Evolutionary conservation across 2,888 invertebrate species (phyloP).

Genomic region (Synanthedon tipuliformis): DNA sequence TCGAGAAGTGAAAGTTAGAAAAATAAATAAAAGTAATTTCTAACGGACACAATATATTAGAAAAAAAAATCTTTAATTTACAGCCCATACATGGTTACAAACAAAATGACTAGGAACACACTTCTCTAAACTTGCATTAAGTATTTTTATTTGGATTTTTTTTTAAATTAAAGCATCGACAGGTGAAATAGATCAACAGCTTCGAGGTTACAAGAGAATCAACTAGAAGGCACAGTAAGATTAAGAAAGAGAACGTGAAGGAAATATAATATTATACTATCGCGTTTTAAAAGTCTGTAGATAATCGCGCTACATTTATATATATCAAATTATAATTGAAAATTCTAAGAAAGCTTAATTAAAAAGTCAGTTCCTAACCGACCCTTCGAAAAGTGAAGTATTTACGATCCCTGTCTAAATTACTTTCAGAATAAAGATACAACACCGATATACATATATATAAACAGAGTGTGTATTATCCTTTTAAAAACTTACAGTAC

Average conservation of each 20-base stretch:
- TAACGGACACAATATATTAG: not conserved
- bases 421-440: constrained; percentile 21
- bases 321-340: too few species aligned
- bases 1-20: not conserved
- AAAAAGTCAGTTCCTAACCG: constrained; percentile 8
- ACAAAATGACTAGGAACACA: not conserved
- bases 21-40: not conserved
- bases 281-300: not conserved
- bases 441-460: constrained; percentile 31
- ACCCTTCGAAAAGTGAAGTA: constrained; percentile 8
- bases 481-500: constrained; percentile 31
- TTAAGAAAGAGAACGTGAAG: constrained; percentile 39
- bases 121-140: not conserved
- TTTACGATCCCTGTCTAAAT: constrained; percentile 20
- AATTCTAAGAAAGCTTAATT: not conserved
- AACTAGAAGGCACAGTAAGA: constrained; percentile 63
- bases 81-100: not conserved
- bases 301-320: not conserved
- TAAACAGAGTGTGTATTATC: constrained; percentile 24
- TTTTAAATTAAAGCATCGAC: not conserved
- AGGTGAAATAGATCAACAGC: too few species aligned
- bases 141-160: not conserved
- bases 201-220: constrained; percentile 19
- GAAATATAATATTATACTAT: constrained; percentile 1
- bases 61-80: not conserved